phyloP scores from a whole-genome alignment of 2,113 vertebrate genomes.

The Microcebus tavaratra region DNA sequence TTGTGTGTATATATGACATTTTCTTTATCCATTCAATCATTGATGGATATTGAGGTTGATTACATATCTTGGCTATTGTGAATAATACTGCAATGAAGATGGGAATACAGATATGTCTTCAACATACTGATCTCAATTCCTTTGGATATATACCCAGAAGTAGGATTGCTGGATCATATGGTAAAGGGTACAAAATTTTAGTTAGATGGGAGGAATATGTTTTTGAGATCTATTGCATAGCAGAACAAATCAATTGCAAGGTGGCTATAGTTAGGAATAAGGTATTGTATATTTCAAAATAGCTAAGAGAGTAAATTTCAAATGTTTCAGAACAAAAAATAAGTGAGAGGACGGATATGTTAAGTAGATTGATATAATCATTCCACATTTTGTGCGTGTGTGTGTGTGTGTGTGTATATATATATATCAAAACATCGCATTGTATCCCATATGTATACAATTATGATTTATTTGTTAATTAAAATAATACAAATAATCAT shows the following conservation, averaged over 20 bases:
- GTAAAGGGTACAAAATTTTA: neutral
- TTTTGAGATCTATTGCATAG: neutral
- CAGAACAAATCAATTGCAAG: neutral
- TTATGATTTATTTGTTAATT: neutral
- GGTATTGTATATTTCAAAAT: neutral
- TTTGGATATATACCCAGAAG: too few species aligned
- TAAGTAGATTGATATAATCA: neutral
- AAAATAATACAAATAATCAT: neutral
- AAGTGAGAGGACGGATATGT: neutral
- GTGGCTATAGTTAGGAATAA: neutral
- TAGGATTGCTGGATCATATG: neutral
- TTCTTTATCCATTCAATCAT: neutral
- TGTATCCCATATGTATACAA: neutral
- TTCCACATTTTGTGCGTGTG: neutral
- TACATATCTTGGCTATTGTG: neutral
- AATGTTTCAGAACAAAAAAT: neutral
- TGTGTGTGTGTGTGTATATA: too few species aligned
- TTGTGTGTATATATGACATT: neutral
- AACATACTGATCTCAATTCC: neutral
- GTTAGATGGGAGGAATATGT: neutral
- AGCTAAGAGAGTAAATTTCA: neutral
- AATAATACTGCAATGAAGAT: neutral
- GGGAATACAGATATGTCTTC: neutral
- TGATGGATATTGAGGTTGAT: neutral
- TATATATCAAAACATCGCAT: neutral